Base-by-base conservation (phyloP, 2,888 invertebrate species). In the Orthosia gracilis region DNA sequence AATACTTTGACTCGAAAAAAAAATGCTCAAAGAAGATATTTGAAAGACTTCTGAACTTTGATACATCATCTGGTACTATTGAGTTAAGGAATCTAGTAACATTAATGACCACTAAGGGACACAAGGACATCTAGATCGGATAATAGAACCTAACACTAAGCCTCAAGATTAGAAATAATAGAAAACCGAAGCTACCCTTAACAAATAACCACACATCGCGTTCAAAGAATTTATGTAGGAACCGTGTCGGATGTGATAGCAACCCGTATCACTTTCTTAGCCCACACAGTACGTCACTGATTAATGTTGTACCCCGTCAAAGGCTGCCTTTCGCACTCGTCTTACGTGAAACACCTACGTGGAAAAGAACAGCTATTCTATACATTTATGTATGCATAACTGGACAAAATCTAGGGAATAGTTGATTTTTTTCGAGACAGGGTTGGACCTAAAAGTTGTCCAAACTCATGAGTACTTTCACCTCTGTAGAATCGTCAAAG, bases 291-390 rank as follows among this genome's bases (percentile, higher is more conserved):
- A 58, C 64, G 68, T 75, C 66, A 40, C 52, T 88, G 88, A 88
- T 88, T 86, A 86, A 88, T 87, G 84, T 76, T 71, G 62, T 72
- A 69, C 74, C 65, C 82, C 81, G 75, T 78, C 73, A 68, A 68
- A 70, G 73, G 63, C 78, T 80, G 85, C 76, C 87, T 84, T 72
- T 82, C 67, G 74, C 87, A 84, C 81, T 83, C 78, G 65, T 69
- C 76, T 58, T 82, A 26, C 26, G 7, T 4, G 26, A 31, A 31
- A 31, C 26, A 4, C 26, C 26, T 31, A 31, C 31, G 31, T 31
- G 31, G 31, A 31, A 31, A 31, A 31, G 31, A 31, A 31, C 31
- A 31, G 31, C 31, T 7, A 31, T 31, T 31, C 31, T 31, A 7
- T 7, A 31, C 31, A 31, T 31, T 31, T 2, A 7, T 31, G 7